These are phyloP conservation scores for Lepidocolaptes lacrymiger DNA, from an alignment of 2,797 vertebrate species.

Conservation along the genomic window DNA sequence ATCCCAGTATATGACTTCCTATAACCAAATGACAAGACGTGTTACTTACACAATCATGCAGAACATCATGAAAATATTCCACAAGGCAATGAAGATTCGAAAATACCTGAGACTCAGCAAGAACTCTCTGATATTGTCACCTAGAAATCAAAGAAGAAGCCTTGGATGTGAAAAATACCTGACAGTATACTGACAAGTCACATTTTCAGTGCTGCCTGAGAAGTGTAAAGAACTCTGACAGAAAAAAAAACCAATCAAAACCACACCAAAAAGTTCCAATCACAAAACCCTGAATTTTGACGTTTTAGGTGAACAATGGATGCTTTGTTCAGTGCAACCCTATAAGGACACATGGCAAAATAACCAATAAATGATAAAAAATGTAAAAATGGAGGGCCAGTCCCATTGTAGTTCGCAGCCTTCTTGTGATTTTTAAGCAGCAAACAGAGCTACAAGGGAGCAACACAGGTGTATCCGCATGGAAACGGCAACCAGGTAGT, in stretches of 20 bases:
- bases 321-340: neutral
- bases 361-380: too few relatives aligned
- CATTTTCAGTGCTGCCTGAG: neutral
- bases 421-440: neutral
- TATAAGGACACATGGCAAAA: rapidly evolving
- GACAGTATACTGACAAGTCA: rapidly evolving
- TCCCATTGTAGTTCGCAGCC: neutral
- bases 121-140: slow-evolving; percentile 96
- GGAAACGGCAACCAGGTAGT: rapidly evolving
- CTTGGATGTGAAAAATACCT: neutral
- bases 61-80: slow-evolving; percentile 99
- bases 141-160: slow-evolving; percentile 69
- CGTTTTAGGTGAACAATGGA: rapidly evolving
- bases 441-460: neutral
- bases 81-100: slow-evolving; percentile 95
- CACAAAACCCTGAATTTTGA: neutral
- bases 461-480: rapidly evolving
- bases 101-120: slow-evolving; percentile 96
- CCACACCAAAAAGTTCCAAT: too few relatives aligned
- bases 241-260: rapidly evolving
- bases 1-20: neutral
- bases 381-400: neutral
- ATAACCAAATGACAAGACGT: rapidly evolving
- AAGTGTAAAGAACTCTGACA: neutral
- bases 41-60: slow-evolving; percentile 97